Evolutionary conservation across 2,888 invertebrate species (phyloP), one percentile per base, ranked within the genome.

Genomic region (Papilio demoleus): DNA sequence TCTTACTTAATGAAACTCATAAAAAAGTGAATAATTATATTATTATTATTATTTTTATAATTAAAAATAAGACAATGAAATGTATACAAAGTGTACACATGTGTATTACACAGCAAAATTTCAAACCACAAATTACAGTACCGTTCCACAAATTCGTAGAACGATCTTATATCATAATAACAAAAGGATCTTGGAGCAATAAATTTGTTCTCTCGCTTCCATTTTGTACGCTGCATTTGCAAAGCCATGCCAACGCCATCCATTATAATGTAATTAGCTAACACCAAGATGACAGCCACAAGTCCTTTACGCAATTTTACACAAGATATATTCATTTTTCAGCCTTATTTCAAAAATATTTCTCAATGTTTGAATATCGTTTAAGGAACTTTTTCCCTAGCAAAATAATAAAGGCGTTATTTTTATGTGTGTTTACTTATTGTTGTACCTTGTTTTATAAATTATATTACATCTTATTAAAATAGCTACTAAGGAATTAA

Each of bases 201-300:
- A 59, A 66, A 66, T 66, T 59, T 45, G 45, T 60, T 36, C 45
- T 47, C 36, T 14, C n/a, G 45, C 59, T 59, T 38, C 53, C 45
- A 59, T 66, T 65, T 66, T 36, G 45, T 47, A 47, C 22, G 31
- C 24, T 66, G 36, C 59, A 40, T 59, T 64, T 36, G 34, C 45
- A 22, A 40, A 67, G 38, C 31, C 47, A 45, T 58, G 65, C 42
- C 53, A 31, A 17, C 75, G 74, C 73, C 74, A 75, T 76, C 77
- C 76, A 78, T 79, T 79, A 77, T 76, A 76, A 76, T 71, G 70
- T 77, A 77, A 82, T 83, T 81, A 81, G 75, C 75, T 76, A 74
- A 64, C 64, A 64, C 62, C 62, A 31, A 64, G 64, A 53, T 24
- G 64, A 64, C 64, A 64, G 64, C 38, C 6, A 50, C n/a, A 64